phyloP scores from a whole-genome alignment of 2,888 invertebrate species.

The Zootermopsis nevadensis region DNA sequence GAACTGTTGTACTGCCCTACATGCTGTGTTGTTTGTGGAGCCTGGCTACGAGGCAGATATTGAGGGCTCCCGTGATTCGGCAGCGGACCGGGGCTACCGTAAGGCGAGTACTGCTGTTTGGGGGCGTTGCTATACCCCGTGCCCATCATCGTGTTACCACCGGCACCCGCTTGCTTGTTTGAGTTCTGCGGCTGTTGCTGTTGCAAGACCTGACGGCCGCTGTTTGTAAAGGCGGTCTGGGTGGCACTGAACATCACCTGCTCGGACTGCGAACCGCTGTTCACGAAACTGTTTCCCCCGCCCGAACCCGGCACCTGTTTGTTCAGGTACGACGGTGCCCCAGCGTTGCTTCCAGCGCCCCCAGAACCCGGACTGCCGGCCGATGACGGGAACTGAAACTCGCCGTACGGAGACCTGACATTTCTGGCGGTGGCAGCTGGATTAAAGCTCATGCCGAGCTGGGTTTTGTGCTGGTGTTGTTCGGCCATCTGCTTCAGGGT shows the following conservation, averaged over 20 bases:
- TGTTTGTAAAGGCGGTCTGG: slow-evolving; percentile 49
- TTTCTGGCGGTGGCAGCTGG: slow-evolving; percentile 60
- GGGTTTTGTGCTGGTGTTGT: slow-evolving; percentile 91
- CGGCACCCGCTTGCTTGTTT: background rate
- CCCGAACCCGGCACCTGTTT: slow-evolving; percentile 31
- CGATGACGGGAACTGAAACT: slow-evolving; percentile 67
- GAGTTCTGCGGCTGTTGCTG: slow-evolving; percentile 45
- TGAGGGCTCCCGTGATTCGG: slow-evolving; percentile 61
- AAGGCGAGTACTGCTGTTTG: slow-evolving; percentile 71
- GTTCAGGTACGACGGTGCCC: slow-evolving; percentile 46
- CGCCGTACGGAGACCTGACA: slow-evolving; percentile 70
- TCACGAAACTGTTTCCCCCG: slow-evolving; percentile 41
- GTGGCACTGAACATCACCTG: slow-evolving; percentile 54
- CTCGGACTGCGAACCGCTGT: slow-evolving; percentile 43
- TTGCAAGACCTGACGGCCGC: slow-evolving; percentile 32
- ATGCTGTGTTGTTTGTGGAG: slow-evolving; percentile 24
- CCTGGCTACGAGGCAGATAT: slow-evolving; percentile 61
- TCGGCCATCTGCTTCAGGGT: slow-evolving; percentile 97
- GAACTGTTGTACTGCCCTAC: slow-evolving; percentile 59
- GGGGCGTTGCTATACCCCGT: slow-evolving; percentile 46
- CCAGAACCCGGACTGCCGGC: slow-evolving; percentile 65
- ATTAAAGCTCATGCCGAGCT: slow-evolving; percentile 70
- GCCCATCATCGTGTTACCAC: background rate
- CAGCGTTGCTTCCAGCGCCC: slow-evolving; percentile 3
- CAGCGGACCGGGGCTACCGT: slow-evolving; percentile 71